A percentile compares a stretch with the other conserved stretches of the same genome.
Conservation (phyloP, 2,113 vertebrate genomes). For the Eurystomus gularis region DNA sequence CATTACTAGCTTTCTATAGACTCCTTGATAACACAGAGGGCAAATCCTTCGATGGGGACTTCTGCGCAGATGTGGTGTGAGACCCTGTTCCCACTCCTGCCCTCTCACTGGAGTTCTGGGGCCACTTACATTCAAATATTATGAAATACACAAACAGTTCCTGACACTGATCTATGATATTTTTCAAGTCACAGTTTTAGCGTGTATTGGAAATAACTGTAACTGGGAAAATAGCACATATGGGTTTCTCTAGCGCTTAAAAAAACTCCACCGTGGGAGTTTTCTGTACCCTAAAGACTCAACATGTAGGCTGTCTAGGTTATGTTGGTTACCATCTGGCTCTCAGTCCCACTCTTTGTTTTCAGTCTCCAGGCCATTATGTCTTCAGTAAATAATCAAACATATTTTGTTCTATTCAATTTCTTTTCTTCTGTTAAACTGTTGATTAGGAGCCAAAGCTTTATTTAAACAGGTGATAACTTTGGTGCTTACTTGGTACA, state of each 20-base stretch:
- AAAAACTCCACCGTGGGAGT: not conserved
- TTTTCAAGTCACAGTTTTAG: not conserved
- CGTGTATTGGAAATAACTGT: not conserved
- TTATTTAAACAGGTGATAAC: conserved; percentile 62
- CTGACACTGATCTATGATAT: not conserved
- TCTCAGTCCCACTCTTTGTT: conserved; percentile 52
- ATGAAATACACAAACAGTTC: not conserved
- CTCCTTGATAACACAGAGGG: not conserved
- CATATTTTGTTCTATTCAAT: conserved; percentile 40
- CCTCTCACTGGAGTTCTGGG: not conserved
- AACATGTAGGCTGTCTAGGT: not conserved
- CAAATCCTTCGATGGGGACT: not conserved
- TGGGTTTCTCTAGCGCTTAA: not conserved
- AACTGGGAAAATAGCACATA: not conserved
- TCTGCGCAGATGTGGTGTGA: not conserved
- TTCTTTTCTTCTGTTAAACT: conserved; percentile 52
- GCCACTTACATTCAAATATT: not conserved
- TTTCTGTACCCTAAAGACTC: not conserved
- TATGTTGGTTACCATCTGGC: conserved; percentile 31
- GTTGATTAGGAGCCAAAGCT: conserved; percentile 51
- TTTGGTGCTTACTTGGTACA: conserved; percentile 3
- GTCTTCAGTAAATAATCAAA: conserved; percentile 52
- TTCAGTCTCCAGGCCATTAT: conserved; percentile 47
- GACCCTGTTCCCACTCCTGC: not conserved
- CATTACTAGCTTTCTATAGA: not conserved